A percentile compares a stretch with the other conserved stretches of the same genome.
Conservation (phyloP, 2,888 invertebrate genomes). For the Ormia ochracea region DNA sequence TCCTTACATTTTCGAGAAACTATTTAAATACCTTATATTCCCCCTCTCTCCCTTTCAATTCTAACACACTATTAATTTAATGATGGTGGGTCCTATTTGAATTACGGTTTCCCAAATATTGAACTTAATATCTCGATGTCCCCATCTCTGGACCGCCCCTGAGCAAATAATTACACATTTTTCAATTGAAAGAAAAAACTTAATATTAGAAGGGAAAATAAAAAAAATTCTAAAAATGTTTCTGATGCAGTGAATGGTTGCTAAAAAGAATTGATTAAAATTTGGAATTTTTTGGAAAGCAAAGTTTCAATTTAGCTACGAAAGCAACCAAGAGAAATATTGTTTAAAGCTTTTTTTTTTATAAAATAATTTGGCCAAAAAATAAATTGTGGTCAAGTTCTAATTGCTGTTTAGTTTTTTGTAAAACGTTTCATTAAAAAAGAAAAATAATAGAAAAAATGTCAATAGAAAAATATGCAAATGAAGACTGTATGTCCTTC, state of each 20-base stretch:
- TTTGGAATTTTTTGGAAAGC: not conserved
- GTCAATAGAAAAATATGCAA: not conserved
- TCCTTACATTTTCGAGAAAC: too few relatives aligned
- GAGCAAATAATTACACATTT: not conserved
- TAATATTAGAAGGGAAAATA: not conserved
- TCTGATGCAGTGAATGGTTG: not conserved
- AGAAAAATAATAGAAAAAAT: not conserved
- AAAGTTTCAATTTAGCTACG: conserved; percentile 21
- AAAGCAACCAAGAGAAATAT: conserved; percentile 6
- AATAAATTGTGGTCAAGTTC: conserved; percentile 33
- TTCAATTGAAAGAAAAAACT: not conserved
- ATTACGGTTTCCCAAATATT: too few relatives aligned
- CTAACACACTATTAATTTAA: too few relatives aligned
- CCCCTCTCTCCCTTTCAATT: too few relatives aligned
- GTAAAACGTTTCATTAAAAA: not conserved
- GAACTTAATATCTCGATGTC: too few relatives aligned
- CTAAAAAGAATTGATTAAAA: not conserved
- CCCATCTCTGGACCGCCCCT: too few relatives aligned
- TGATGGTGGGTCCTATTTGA: too few relatives aligned
- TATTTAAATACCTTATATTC: too few relatives aligned
- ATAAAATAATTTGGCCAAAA: not conserved
- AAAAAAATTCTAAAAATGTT: not conserved
- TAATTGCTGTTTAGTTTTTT: conserved; percentile 37
- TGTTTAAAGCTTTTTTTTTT: not conserved
- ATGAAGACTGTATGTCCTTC: conserved; percentile 15